These are phyloP conservation scores for Carassius auratus DNA, from an alignment of 2,113 vertebrate genomes.

Conservation along the genomic window DNA sequence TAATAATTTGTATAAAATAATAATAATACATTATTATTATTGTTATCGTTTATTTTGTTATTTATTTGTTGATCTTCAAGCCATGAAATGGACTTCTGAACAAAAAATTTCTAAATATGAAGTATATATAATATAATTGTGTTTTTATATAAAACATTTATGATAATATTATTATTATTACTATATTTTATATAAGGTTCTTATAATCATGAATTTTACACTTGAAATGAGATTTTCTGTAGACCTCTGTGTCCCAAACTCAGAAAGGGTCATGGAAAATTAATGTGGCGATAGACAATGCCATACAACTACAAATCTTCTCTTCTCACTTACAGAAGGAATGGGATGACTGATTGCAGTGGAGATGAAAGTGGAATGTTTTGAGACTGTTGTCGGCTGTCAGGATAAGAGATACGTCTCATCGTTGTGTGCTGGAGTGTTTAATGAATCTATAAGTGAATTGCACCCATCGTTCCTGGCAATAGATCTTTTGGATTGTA, in stretches of 20 bases:
- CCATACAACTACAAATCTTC: not conserved
- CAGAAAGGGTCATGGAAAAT: not conserved
- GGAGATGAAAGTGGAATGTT: not conserved
- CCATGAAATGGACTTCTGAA: no score
- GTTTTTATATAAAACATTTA: no score
- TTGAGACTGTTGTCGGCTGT: not conserved
- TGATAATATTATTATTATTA: not conserved
- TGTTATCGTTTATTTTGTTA: no score
- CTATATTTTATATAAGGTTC: not conserved
- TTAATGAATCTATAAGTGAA: not conserved
- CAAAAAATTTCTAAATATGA: no score
- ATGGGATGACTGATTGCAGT: not conserved
- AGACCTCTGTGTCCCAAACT: not conserved
- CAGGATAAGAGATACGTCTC: not conserved
- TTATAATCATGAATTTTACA: not conserved
- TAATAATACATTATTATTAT: no score
- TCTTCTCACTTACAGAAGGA: not conserved
- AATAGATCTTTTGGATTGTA: not conserved
- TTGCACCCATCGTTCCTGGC: not conserved
- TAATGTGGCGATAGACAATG: not conserved
- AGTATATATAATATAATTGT: no score
- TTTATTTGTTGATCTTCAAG: no score
- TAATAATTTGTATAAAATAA: no score
- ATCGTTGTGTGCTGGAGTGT: not conserved
- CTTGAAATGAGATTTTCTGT: not conserved